Conservation (phyloP, 1,140 invertebrate species). For the Piezodorus guildinii region DNA sequence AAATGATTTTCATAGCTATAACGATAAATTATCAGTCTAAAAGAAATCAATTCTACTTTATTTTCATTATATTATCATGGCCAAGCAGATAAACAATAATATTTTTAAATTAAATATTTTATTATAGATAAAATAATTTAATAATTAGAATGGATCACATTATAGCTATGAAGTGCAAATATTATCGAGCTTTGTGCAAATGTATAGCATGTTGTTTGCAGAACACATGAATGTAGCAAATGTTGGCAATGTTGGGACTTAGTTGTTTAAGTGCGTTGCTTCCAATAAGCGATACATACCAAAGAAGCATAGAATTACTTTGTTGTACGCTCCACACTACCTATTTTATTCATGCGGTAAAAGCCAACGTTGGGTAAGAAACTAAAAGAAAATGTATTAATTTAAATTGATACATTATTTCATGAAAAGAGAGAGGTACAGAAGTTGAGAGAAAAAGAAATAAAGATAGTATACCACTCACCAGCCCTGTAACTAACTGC, state of each 20-base stretch:
- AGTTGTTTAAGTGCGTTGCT: slow-evolving; percentile 10
- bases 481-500: slow-evolving; percentile 7
- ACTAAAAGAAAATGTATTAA: not conserved
- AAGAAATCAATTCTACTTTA: not conserved
- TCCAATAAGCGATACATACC: slow-evolving; percentile 22
- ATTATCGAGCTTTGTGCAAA: slow-evolving; percentile 9
- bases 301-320: slow-evolving; percentile 17
- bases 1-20: not conserved
- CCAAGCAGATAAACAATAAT: not conserved
- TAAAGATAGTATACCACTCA: slow-evolving; percentile 6
- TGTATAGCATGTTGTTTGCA: slow-evolving; percentile 1
- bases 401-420: not conserved
- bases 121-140: not conserved
- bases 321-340: slow-evolving; percentile 12
- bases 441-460: slow-evolving; percentile 1
- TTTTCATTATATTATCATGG: not conserved
- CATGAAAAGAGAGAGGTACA: slow-evolving; percentile 9
- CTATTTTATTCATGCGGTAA: slow-evolving; percentile 9
- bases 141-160: not conserved
- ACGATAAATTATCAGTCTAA: not conserved
- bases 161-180: not conserved
- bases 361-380: not conserved
- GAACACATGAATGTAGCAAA: not conserved
- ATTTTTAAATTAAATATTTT: not conserved
- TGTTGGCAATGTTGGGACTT: not conserved